These are phyloP conservation scores for Pentalonia nigronervosa DNA, from an alignment of 1,140 invertebrate species.

Conservation along the genomic window DNA sequence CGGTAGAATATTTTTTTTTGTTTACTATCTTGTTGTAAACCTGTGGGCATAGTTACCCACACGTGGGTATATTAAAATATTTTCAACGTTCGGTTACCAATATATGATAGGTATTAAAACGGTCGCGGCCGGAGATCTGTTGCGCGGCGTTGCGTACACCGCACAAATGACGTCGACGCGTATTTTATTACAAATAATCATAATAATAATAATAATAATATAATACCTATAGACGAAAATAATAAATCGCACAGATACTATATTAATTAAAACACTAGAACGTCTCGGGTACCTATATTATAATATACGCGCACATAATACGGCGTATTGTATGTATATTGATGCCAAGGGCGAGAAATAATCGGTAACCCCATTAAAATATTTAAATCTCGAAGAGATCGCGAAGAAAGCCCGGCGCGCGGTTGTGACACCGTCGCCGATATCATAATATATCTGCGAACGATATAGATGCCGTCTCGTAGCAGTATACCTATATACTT, in stretches of 20 bases:
- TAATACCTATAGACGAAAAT: not conserved
- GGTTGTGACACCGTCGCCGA: not conserved
- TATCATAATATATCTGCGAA: not conserved
- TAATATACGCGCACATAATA: not conserved
- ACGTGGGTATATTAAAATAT: not conserved
- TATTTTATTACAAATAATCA: conserved; percentile 8
- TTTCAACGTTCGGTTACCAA: not conserved
- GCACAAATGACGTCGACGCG: not conserved
- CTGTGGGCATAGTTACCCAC: no score
- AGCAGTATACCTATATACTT: not conserved
- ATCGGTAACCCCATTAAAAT: conserved; percentile 27
- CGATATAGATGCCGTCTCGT: not conserved
- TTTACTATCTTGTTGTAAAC: not conserved
- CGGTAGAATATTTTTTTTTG: not conserved
- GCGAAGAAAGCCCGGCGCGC: not conserved
- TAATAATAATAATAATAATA: not conserved
- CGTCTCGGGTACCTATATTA: not conserved
- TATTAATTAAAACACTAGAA: not conserved
- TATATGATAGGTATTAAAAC: not conserved
- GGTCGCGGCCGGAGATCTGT: not conserved
- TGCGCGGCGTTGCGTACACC: not conserved
- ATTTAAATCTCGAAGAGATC: not conserved
- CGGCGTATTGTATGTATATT: not conserved
- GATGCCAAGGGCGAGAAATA: not conserved
- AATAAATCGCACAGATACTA: not conserved